Evolutionary conservation across 2,888 invertebrate genomes (phyloP).

Genomic region (Cartodere bifasciata): DNA sequence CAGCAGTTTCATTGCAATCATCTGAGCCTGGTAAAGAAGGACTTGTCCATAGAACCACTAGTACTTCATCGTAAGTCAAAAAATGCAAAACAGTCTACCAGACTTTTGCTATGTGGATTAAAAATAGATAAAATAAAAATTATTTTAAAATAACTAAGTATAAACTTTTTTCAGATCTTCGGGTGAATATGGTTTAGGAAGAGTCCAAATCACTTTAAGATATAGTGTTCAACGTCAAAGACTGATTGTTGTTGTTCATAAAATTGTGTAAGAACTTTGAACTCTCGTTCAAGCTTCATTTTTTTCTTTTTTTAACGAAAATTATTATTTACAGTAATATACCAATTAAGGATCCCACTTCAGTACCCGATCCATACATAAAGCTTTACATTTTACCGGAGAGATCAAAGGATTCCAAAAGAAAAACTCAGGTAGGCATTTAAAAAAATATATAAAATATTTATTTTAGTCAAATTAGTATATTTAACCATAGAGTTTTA

Average conservation of each 20-base stretch:
- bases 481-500: too few relatives aligned
- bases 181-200: conserved; percentile 65
- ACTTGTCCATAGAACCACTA: conserved; percentile 31
- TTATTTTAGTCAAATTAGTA: conserved; percentile 6
- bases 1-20: conserved; percentile 20
- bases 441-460: too few relatives aligned
- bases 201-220: conserved; percentile 72
- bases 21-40: conserved; percentile 18
- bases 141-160: conserved; percentile 6
- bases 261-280: conserved; percentile 68
- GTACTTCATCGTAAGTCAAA: conserved; percentile 30
- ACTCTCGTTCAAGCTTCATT: too few relatives aligned
- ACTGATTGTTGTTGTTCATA: conserved; percentile 74
- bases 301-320: too few relatives aligned
- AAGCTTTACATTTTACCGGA: conserved; percentile 79
- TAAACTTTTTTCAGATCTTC: conserved; percentile 38
- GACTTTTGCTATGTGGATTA: conserved; percentile 7
- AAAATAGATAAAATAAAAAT: conserved; percentile 1
- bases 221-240: conserved; percentile 76
- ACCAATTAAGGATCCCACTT: conserved; percentile 55
- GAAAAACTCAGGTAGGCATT: conserved; percentile 63
- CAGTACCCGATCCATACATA: conserved; percentile 83
- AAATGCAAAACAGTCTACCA: background rate
- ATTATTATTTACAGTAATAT: conserved; percentile 14
- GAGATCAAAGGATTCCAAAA: conserved; percentile 72